Base-by-base conservation (phyloP, 2,797 vertebrate species). In the Poeciliopsis infans region DNA sequence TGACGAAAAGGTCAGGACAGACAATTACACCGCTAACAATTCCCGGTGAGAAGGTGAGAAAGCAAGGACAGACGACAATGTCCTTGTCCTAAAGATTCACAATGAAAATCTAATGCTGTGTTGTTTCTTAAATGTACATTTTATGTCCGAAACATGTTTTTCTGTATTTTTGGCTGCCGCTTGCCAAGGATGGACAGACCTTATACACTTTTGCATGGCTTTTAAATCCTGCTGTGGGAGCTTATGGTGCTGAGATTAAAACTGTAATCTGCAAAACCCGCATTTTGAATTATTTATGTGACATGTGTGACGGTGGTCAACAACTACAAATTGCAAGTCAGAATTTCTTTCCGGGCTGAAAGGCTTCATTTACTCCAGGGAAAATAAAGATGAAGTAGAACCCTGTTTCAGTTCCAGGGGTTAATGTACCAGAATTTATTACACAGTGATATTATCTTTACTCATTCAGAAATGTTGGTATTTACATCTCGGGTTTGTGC, bases 171-270 rank as follows among this genome's bases (percentile, higher is more conserved):
- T 72, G 57, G 72, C 18, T 46, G 59, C 4, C 74, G 4, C 70
- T 28, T 3, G 36, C 72, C 76, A 28, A 71, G 57, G 18, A 57
- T 71, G 16, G 41, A 73, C 28, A 68, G 41, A 45, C 68, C 41
- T 43, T 45, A 43, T 46, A 75, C 61, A 74, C 47, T 72, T 43
- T 73, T 66, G 47, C 11, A 31, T 82, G 72, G 45, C 70, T 39
- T 85, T 45, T 70, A 70, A 70, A 71, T 61, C 69, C 75, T 69
- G 84, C 25, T 3, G n/a, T 2, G 70, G 66, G 78, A 72, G 78
- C 80, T 82, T 75, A 78, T 84, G 61, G 53, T 73, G 78, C 71
- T 71, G 64, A 85, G 89, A 90, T 92, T 91, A 89, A 87, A 88
- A 47, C 59, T 72, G 45, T 88, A 83, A 92, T 92, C 88, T 91